Evolutionary conservation across 2,797 vertebrate genomes (phyloP).

Genomic region (Pelochelys cantorii): DNA sequence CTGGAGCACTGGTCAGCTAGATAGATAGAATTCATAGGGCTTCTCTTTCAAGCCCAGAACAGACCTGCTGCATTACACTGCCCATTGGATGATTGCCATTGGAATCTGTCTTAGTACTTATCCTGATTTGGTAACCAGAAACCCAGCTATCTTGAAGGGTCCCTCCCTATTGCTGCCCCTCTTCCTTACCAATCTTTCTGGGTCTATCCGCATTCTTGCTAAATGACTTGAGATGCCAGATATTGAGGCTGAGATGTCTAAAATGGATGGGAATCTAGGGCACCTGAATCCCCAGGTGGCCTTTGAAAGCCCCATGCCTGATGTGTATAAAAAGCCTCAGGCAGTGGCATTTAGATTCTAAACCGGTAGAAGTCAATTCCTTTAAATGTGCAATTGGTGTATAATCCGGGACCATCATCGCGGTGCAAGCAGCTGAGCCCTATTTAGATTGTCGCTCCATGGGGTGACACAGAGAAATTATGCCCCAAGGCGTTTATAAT

Average conservation of each 20-base stretch:
- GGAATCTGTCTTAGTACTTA: background rate
- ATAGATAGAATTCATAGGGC: background rate
- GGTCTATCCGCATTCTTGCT: background rate
- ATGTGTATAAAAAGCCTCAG: background rate
- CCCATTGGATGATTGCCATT: too few relatives aligned
- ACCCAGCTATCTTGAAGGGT: background rate
- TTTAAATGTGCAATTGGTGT: background rate
- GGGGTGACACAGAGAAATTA: background rate
- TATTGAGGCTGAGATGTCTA: background rate
- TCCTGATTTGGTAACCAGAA: background rate
- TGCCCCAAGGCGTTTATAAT: background rate
- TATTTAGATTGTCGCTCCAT: background rate
- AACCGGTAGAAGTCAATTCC: background rate
- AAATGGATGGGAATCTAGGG: background rate
- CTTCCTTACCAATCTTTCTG: background rate
- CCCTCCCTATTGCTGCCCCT: background rate
- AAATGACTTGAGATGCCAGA: background rate
- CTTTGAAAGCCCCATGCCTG: background rate
- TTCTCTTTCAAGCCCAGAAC: background rate
- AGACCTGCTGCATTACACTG: background rate
- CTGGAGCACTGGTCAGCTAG: too few relatives aligned
- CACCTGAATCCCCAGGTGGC: background rate
- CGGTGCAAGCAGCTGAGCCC: too few relatives aligned
- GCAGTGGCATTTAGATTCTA: background rate
- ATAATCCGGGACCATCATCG: background rate